Base-by-base conservation (phyloP, 2,888 invertebrate genomes). In the Mythimna impura region DNA sequence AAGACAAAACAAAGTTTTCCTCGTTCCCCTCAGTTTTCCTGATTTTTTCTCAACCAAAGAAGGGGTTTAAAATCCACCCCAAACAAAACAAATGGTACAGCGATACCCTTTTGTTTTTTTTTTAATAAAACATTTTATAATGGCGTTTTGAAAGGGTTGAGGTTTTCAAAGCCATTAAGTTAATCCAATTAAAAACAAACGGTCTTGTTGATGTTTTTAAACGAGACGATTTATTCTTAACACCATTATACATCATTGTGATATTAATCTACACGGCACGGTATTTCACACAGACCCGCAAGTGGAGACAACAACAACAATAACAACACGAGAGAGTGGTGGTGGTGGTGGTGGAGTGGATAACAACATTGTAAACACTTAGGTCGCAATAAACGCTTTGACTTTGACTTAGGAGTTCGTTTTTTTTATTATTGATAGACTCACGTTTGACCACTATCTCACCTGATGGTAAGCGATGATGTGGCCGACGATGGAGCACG, bases 31-130 rank as follows among this genome's bases (percentile, higher is more conserved):
- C 22, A 10, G 17, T 55, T 34, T 61, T 43, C 8, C 66, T 55
- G 43, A 47, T 17, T 64, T 22, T 55, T 43, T 34, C 36, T 40
- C 20, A 63, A 57, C 80, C 54, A 17, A 66, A n/a, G 36, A 65
- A 50, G 3, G 63, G 52, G 70, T 65, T 52, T 22, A 55, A 43
- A 75, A 75, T 58, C 63, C 62, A 36, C 66, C 54, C 40, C 20
- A 50, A 73, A 73, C 78, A 77, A 76, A 80, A 81, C 63, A 66
- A 78, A 81, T 69, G 68, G 68, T 66, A 72, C 68, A 55, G 17
- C 66, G 58, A 79, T 71, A 60, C 62, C 66, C 68, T 77, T 80
- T 80, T 65, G 60, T 80, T 76, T 71, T 60, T 68, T 71, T 70
- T 65, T 47, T 47, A 47, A 71, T 65, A 40, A 36, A 61, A 68